These are phyloP conservation scores for Garrulus glandarius DNA, from an alignment of 2,797 vertebrate species.

Conservation along the genomic window DNA sequence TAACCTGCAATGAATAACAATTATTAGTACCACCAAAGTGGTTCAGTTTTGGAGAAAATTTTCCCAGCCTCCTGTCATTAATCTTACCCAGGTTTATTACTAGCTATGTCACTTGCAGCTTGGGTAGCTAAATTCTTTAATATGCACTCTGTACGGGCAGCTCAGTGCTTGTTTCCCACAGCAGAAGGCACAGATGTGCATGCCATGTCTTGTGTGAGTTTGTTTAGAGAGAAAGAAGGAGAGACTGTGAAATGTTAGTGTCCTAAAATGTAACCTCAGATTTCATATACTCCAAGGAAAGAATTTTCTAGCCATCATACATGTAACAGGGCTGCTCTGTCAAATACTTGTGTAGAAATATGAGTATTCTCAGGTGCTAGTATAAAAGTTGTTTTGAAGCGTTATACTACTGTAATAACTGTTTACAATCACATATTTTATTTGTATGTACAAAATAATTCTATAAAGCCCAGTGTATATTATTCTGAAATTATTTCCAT, in stretches of 20 bases:
- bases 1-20: conserved; percentile 57
- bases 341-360: not conserved
- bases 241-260: not conserved
- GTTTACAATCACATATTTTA: not conserved
- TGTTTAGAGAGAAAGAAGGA: not conserved
- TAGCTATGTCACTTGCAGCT: conserved; percentile 28
- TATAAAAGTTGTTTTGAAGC: not conserved
- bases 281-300: not conserved
- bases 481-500: not conserved
- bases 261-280: not conserved
- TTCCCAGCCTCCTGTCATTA: conserved; percentile 54
- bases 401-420: not conserved
- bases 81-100: conserved; percentile 64
- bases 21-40: conserved; percentile 51
- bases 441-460: not conserved
- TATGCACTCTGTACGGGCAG: not conserved
- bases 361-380: not conserved
- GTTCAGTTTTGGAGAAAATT: conserved; percentile 28
- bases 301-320: not conserved
- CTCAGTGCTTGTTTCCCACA: not conserved
- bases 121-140: conserved; percentile 50
- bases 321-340: not conserved
- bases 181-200: accelerated
- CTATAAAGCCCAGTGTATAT: not conserved
- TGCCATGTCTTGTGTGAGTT: not conserved